These are phyloP conservation scores for Neoarius graeffei DNA, from an alignment of 2,113 vertebrate species.

Conservation along the genomic window DNA sequence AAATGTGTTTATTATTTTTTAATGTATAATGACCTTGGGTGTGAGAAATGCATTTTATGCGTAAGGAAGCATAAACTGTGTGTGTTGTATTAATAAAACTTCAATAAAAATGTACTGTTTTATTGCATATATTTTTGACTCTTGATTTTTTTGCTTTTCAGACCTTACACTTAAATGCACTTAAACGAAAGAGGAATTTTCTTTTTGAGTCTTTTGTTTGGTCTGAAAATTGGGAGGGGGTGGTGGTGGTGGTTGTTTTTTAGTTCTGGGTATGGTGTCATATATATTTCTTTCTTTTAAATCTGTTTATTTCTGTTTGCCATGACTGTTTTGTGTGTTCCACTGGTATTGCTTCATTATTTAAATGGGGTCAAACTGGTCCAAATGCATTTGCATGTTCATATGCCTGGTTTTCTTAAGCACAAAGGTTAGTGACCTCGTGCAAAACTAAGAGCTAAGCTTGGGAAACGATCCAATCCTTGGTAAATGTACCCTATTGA, in stretches of 20 bases:
- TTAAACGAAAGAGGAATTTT: too few relatives aligned
- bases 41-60: too few relatives aligned
- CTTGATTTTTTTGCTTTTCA: too few relatives aligned
- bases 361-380: conserved; percentile 3
- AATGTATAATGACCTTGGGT: too few relatives aligned
- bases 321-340: not conserved
- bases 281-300: not conserved
- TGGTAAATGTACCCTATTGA: not conserved
- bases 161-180: too few relatives aligned
- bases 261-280: too few relatives aligned
- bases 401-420: not conserved
- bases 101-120: too few relatives aligned
- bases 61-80: too few relatives aligned
- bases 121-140: too few relatives aligned
- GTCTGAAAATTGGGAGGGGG: too few relatives aligned
- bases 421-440: not conserved
- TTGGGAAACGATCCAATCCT: not conserved
- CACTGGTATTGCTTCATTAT: not conserved
- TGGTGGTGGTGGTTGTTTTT: not conserved
- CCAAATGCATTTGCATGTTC: conserved; percentile 10
- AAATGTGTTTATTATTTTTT: too few relatives aligned
- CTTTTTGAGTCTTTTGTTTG: not conserved
- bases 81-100: too few relatives aligned
- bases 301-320: not conserved
- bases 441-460: not conserved